Conservation (phyloP, 1,140 invertebrate species). For the Xylocopa sonorina region DNA sequence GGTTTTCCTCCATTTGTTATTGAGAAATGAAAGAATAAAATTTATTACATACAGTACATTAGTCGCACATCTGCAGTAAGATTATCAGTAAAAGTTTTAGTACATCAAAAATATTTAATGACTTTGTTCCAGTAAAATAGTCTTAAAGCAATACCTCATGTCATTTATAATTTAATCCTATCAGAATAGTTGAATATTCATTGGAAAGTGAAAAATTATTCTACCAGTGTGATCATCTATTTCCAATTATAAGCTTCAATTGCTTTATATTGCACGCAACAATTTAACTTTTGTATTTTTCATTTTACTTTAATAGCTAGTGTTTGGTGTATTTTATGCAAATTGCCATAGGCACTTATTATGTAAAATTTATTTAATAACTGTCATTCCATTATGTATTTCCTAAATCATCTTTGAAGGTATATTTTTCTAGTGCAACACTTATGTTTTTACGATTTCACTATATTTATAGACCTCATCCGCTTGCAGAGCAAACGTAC, state of each 20-base stretch:
- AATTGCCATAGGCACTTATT: slow-evolving; percentile 65
- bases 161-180: slow-evolving; percentile 36
- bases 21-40: slow-evolving; percentile 36
- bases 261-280: slow-evolving; percentile 60
- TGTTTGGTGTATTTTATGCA: slow-evolving; percentile 55
- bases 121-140: slow-evolving; percentile 25
- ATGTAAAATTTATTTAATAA: slow-evolving; percentile 56
- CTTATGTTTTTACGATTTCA: slow-evolving; percentile 38
- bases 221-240: slow-evolving; percentile 45
- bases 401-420: slow-evolving; percentile 35
- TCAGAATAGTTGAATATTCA: slow-evolving; percentile 32
- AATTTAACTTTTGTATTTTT: slow-evolving; percentile 32
- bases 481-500: slow-evolving; percentile 13
- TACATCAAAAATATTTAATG: slow-evolving; percentile 48
- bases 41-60: slow-evolving; percentile 30
- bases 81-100: slow-evolving; percentile 43
- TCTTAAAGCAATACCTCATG: slow-evolving; percentile 22
- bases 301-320: slow-evolving; percentile 33
- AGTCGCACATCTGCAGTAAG: slow-evolving; percentile 32
- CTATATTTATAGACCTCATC: slow-evolving; percentile 44
- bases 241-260: slow-evolving; percentile 57
- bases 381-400: slow-evolving; percentile 59
- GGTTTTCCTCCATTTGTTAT: slow-evolving; percentile 40
- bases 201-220: slow-evolving; percentile 54
- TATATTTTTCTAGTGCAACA: slow-evolving; percentile 40